A percentile compares a stretch with the other conserved stretches of the same genome.
Conservation (phyloP, 2,797 vertebrate species). For the Poecilia wingei region DNA sequence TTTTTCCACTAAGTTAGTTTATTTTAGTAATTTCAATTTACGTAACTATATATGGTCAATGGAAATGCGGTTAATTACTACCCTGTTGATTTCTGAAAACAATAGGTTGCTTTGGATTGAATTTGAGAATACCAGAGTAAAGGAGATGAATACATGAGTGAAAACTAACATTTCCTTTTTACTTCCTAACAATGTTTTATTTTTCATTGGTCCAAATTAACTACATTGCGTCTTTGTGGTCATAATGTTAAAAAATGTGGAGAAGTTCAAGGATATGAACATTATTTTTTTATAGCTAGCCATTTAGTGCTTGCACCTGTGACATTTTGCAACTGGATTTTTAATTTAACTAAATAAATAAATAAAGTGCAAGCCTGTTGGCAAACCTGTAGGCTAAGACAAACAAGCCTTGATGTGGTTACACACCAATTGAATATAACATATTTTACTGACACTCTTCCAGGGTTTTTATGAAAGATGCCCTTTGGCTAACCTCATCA, state of each 20-base stretch:
- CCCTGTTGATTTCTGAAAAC: background rate
- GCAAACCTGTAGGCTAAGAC: constrained; percentile 37
- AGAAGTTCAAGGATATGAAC: background rate
- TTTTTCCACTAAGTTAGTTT: too few relatives aligned
- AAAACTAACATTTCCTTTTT: background rate
- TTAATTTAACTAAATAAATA: background rate
- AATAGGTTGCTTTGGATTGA: too few relatives aligned
- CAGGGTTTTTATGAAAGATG: constrained; percentile 33
- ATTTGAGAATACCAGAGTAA: background rate
- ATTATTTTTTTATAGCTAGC: background rate
- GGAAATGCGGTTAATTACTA: background rate
- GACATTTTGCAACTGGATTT: constrained; percentile 3
- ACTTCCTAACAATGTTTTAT: background rate
- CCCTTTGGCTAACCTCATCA: constrained; percentile 39
- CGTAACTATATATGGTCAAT: too few relatives aligned
- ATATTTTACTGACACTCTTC: constrained; percentile 32
- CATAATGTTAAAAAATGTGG: background rate
- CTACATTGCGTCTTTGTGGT: background rate
- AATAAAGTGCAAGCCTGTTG: constrained; percentile 9
- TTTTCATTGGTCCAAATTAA: background rate
- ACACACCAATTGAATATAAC: constrained; percentile 26
- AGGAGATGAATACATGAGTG: background rate
- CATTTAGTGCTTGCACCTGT: background rate
- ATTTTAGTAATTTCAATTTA: too few relatives aligned
- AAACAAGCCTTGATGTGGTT: constrained; percentile 43